Conservation (phyloP, 1,140 invertebrate genomes). For the Lineus longissimus region DNA sequence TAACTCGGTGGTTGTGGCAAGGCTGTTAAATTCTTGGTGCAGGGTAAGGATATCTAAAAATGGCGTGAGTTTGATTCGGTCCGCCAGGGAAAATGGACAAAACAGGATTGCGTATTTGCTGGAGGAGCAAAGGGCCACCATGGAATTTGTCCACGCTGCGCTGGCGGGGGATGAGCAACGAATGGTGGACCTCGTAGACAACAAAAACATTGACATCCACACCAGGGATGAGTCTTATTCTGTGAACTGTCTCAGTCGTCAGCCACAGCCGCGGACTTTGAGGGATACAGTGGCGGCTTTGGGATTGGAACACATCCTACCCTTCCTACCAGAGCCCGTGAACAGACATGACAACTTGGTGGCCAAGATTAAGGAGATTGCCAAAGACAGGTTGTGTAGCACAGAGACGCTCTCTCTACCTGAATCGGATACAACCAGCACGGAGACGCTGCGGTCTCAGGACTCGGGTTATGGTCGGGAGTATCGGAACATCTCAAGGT, state of each 20-base stretch:
- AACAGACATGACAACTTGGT: too few relatives aligned
- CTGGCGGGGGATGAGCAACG: neutral
- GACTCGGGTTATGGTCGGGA: too few relatives aligned
- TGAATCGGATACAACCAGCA: too few relatives aligned
- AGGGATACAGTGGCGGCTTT: neutral
- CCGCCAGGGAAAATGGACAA: neutral
- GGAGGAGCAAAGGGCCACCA: neutral
- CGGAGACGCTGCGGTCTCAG: too few relatives aligned
- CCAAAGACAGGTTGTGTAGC: too few relatives aligned
- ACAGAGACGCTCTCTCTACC: too few relatives aligned
- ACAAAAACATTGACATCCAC: conserved; percentile 1
- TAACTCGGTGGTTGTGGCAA: neutral
- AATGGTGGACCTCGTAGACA: neutral
- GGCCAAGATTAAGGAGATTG: too few relatives aligned
- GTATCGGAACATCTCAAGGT: too few relatives aligned
- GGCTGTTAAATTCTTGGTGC: conserved; percentile 1
- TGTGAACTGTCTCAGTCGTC: neutral
- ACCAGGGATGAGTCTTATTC: neutral
- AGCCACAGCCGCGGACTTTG: neutral
- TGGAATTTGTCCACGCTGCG: conserved; percentile 5
- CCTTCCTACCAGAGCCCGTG: neutral
- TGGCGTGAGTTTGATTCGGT: conserved; percentile 5
- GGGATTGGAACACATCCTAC: neutral
- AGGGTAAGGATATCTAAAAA: neutral
- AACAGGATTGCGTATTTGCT: neutral